Percentiles rank a stretch among this genome's conserved stretches.
Conservation (phyloP, 2,797 vertebrate genomes). For the Chelon labrosus region DNA sequence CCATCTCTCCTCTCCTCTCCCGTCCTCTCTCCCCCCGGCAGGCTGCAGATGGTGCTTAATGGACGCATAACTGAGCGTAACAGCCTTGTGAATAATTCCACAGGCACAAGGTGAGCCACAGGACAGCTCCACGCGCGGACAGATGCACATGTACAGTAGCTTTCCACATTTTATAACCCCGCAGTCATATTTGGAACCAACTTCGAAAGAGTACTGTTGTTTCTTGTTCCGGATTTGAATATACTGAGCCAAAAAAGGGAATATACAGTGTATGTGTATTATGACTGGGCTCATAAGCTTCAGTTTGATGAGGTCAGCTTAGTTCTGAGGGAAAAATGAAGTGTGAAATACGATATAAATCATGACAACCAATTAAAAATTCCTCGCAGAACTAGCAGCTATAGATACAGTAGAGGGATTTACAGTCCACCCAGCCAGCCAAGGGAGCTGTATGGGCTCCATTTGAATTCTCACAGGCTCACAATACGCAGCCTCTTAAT, state of each 20-base stretch:
- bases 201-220: neutral
- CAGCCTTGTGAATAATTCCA: conserved; percentile 75
- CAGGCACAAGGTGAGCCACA: conserved; percentile 66
- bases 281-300: neutral
- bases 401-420: neutral
- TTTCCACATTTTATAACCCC: neutral
- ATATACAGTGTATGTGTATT: no score
- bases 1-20: conserved; percentile 2
- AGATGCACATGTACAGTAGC: neutral
- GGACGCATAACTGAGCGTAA: conserved; percentile 71
- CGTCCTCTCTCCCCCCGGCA: conserved; percentile 41
- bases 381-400: neutral
- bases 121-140: conserved; percentile 50
- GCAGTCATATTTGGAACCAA: neutral
- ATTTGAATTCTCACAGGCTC: conserved; percentile 26
- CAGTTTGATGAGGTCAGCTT: no score
- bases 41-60: conserved; percentile 74
- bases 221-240: no score
- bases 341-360: neutral
- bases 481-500: conserved; percentile 4
- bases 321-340: neutral
- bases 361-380: conserved; percentile 1
- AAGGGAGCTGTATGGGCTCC: neutral
- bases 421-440: neutral
- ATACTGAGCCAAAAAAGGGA: no score